Base-by-base conservation (phyloP, 2,888 invertebrate genomes). In the Eupithecia subumbrata region DNA sequence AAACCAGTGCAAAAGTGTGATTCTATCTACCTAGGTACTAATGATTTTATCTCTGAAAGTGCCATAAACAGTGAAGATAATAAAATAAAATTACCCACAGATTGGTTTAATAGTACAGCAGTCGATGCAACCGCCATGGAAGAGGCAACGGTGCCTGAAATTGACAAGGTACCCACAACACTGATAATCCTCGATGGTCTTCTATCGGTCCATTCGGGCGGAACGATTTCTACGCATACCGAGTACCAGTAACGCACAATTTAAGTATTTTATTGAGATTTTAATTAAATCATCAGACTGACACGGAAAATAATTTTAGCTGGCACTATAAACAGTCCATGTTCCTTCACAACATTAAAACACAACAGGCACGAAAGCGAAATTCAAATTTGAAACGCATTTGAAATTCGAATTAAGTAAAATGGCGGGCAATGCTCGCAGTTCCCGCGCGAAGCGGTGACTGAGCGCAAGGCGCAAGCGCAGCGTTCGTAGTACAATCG, bases 141-240 rank as follows among this genome's bases (percentile, higher is more conserved):
- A 87, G 83, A 86, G 83, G 84, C 90, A 89, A 84, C 84, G 88
- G 87, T 87, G 91, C 90, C 89, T 92, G 90, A 90, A 92, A 90
- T 88, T 84, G 88, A 82, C 82, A 84, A 86, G 88, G 86, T 89
- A 89, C 81, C 88, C 88, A 86, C 86, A 84, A 83, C 85, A 83
- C 84, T 82, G 84, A 84, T 84, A 89, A 79, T 75, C 86, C 88
- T 90, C 88, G 90, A 90, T 85, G 87, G 85, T 90, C 88, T 88
- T 88, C 87, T 82, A 84, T 83, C 79, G 81, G 82, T 84, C 82
- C 86, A 84, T 82, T 92, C 88, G 86, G 85, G 91, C 90, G 89
- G 82, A 87, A 87, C 90, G 87, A 91, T 92, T 90, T 91, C 90
- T 90, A 90, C 87, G 87, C 91, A 90, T 90, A 88, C 88, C 87